Percentiles rank a stretch among this genome's conserved stretches.
phyloP scores from a whole-genome alignment of 2,888 invertebrate species.

The Epirrita christyi region DNA sequence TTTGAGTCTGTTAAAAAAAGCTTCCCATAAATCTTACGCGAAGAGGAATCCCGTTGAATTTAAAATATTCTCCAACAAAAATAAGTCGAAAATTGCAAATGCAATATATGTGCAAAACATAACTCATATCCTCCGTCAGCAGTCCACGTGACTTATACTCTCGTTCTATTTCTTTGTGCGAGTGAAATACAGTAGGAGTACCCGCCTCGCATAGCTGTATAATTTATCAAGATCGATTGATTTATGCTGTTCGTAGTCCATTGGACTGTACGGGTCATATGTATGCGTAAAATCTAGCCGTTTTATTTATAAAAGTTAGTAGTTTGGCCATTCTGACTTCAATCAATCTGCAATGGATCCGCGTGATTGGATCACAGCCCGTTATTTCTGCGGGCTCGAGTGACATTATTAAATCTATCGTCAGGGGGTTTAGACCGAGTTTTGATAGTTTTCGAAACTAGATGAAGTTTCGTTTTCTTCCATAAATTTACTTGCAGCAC shows the following conservation, averaged over 20 bases:
- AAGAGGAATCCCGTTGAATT: not conserved
- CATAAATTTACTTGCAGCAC: too few species aligned
- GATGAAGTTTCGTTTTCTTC: too few species aligned
- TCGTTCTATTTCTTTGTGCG: conserved; percentile 6
- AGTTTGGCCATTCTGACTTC: not conserved
- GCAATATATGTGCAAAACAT: conserved; percentile 1
- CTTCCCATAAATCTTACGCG: not conserved
- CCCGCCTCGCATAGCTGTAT: not conserved
- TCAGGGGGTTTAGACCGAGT: too few species aligned
- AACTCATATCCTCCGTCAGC: conserved; percentile 7
- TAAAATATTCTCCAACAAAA: not conserved
- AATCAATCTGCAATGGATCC: not conserved
- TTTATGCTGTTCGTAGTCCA: conserved; percentile 1
- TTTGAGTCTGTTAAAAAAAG: not conserved
- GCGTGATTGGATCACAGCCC: too few species aligned
- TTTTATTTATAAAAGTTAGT: not conserved
- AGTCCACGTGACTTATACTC: not conserved
- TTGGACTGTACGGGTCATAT: not conserved
- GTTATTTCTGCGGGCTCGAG: too few species aligned
- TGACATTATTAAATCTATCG: too few species aligned
- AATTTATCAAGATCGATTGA: conserved; percentile 14
- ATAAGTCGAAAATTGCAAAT: not conserved
- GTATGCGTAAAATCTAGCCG: not conserved
- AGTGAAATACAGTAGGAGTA: conserved; percentile 5
- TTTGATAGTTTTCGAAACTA: too few species aligned